Evolutionary conservation across 2,113 vertebrate species (phyloP), one percentile per base, ranked within the genome.

Genomic region (Sisor rabdophorus): DNA sequence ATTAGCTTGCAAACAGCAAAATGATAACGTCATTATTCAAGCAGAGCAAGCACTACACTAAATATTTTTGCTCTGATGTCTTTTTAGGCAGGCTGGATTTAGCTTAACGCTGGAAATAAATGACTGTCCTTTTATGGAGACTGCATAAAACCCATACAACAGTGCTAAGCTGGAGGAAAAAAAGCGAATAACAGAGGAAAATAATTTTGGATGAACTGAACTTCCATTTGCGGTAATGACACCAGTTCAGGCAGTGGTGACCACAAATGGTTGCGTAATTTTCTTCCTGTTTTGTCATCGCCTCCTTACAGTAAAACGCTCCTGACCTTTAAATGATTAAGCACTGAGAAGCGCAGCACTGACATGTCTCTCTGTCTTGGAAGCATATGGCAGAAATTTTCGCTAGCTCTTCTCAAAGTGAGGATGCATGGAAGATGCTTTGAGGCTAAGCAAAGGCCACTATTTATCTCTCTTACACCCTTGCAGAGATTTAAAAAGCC

Each of bases 241-340:
- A 70, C 13, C 73, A 1, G 44, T 12, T 15, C 47, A 59, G 22
- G 13, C 58, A 36, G 67, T 76, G 80, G 75, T 7, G 7, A 36
- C 32, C 32, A 36, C 60, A 74, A 86, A 82, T 68, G 75, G 81
- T 70, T 59, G 65, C 55, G 72, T 79, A 81, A 79, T 78, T 81
- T 48, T 78, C 69, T 81, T 71, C 58, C 80, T 80, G 78, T 77
- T 81, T 86, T 85, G 79, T 86, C 89, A 80, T 77, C 47, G 55
- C 72, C 68, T 81, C 69, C 59, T 44, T 83, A 83, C 82, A 59
- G 87, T 84, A 79, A n/a, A n/a, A 81, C 76, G 72, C 83, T 63
- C 40, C 80, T 89, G 89, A 90, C 88, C 90, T 90, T 91, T 91
- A 78, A 73, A 81, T 88, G 89, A 90, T 88, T 79, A 87, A 90